Evolutionary conservation across 2,113 vertebrate species (phyloP), one percentile per base, ranked within the genome.

Genomic region (Lophura nycthemera): DNA sequence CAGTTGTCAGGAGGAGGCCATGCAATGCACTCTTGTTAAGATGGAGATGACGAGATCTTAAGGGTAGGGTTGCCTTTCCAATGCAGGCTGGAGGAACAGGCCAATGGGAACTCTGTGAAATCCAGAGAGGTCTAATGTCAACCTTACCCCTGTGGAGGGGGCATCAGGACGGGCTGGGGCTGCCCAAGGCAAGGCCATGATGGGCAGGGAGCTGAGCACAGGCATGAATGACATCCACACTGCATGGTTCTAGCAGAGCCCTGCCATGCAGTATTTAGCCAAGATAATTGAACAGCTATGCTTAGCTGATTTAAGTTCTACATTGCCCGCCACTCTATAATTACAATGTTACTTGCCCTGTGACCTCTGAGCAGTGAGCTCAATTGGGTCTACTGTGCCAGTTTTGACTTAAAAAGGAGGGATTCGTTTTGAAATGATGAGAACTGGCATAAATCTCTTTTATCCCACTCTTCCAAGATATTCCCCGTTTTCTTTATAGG

Each of bases 251-350:
- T 50, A 54, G 20, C 19, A 71, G 25, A 13, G 24, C 34, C 61
- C 36, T 94, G 56, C 61, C 40, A 0, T 45, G 38, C 56, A 56
- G 34, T 11, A 86, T 74, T 87, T 17, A 79, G 40, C 27, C 48
- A 42, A 75, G 47, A 14, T 21, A 43, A 27, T 13, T 40, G 24
- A 75, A 27, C 54, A 83, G 45, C 36, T 5, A 70, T 3, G 18
- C 19, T 36, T 6, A 75, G 30, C 17, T 36, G 18, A 47, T 9
- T 40, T 27, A n/a, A 24, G 5, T 34, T 82, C 32, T 78, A 21
- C 0, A 0, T 63, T 18, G n/a, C 70, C 16, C 15, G 6, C 52
- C 2, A 1, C 50, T 79, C 27, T 74, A 19, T 16, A n/a, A 40
- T 4, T 60, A 59, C 4, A 36, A 64, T 21, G 13, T 30, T 24